Percentiles rank a stretch among this genome's conserved stretches.
These are phyloP conservation scores for Sporophila hypoxantha DNA, from an alignment of 2,113 vertebrate species.

Conservation along the genomic window DNA sequence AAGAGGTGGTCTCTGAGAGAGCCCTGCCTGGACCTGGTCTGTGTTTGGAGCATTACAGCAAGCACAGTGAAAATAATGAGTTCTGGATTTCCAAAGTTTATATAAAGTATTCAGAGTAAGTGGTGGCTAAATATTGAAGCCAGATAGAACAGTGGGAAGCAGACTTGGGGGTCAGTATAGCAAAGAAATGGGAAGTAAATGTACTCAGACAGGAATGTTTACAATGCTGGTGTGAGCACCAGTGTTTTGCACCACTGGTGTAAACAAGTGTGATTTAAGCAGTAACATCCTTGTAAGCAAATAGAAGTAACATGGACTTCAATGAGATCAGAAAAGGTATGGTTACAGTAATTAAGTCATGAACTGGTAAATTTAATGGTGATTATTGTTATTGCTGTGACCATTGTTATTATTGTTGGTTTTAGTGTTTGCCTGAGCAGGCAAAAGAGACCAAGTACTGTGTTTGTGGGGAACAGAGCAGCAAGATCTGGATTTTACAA, in stretches of 20 bases:
- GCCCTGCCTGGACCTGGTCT: background rate
- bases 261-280: background rate
- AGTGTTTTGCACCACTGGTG: background rate
- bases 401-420: background rate
- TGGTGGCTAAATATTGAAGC: background rate
- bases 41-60: background rate
- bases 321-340: background rate
- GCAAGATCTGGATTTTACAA: background rate
- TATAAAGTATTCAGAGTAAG: accelerated
- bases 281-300: background rate
- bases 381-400: background rate
- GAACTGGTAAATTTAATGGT: background rate
- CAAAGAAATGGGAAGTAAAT: background rate
- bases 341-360: background rate
- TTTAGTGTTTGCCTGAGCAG: background rate
- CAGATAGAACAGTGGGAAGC: background rate
- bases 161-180: background rate
- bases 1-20: background rate
- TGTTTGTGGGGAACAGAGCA: background rate
- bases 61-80: background rate
- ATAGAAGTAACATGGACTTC: background rate
- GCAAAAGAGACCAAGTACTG: background rate
- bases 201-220: background rate
- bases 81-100: background rate
- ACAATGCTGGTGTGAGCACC: background rate